Percentiles rank a stretch among this genome's conserved stretches.
Evolutionary conservation across 2,888 invertebrate genomes (phyloP).

Genomic region (Cheilosia grossa): DNA sequence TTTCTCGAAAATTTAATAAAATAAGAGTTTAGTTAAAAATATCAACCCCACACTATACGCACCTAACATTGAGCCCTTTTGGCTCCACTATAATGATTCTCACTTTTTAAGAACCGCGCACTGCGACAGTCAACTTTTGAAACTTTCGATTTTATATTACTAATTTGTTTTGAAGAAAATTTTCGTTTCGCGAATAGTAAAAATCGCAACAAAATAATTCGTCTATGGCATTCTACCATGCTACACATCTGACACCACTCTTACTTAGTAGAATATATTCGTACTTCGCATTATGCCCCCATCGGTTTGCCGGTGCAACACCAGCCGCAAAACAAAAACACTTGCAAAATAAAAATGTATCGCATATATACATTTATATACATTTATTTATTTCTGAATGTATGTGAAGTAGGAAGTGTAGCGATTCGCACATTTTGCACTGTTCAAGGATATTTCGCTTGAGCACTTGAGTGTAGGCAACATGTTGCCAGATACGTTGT

Average conservation of each 20-base stretch:
- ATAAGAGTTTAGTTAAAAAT: not conserved
- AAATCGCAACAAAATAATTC: constrained; percentile 43
- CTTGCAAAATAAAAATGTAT: constrained; percentile 14
- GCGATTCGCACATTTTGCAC: constrained; percentile 37
- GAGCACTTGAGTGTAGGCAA: constrained; percentile 27
- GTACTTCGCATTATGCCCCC: constrained; percentile 53
- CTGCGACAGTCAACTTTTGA: not conserved
- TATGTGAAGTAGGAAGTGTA: constrained; percentile 66
- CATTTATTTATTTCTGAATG: constrained; percentile 42
- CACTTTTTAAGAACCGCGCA: not conserved
- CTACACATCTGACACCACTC: constrained; percentile 65
- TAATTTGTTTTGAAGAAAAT: constrained; percentile 36
- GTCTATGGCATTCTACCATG: constrained; percentile 40
- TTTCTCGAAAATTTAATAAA: constrained; percentile 1
- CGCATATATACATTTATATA: constrained; percentile 35
- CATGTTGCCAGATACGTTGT: constrained; percentile 52
- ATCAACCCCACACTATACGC: constrained; percentile 7
- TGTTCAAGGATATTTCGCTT: constrained; percentile 66
- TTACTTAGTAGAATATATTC: constrained; percentile 61
- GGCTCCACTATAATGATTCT: not conserved
- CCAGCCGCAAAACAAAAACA: constrained; percentile 32
- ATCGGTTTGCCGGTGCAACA: constrained; percentile 39
- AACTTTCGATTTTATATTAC: constrained; percentile 65
- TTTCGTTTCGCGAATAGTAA: constrained; percentile 52
- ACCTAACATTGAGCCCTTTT: not conserved